Conservation (phyloP, 2,888 invertebrate genomes). For the Auanema sp. region DNA sequence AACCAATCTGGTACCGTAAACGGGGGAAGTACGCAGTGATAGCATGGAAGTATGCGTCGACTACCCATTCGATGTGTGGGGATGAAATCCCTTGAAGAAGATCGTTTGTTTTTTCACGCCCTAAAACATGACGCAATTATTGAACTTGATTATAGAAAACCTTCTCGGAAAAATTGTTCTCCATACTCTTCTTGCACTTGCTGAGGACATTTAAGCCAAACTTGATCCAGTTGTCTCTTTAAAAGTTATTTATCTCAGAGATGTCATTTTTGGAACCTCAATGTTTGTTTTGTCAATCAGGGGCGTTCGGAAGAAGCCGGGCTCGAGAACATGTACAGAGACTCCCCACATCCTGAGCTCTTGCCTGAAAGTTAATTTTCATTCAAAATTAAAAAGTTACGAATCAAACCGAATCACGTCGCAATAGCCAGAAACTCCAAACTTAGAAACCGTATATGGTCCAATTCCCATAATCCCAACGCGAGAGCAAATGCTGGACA, state of each 20-base stretch:
- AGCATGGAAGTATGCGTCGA: conserved; percentile 58
- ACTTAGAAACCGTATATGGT: conserved; percentile 58
- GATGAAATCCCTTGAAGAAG: conserved; percentile 33
- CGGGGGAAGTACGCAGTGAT: conserved; percentile 48
- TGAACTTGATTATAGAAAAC: neutral
- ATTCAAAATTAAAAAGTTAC: neutral
- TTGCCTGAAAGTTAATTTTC: conserved; percentile 28
- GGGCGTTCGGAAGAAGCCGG: conserved; percentile 60
- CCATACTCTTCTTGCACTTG: conserved; percentile 37
- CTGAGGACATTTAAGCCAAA: conserved; percentile 28
- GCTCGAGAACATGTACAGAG: conserved; percentile 55
- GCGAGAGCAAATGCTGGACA: conserved; percentile 65
- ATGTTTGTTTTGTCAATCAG: conserved; percentile 32
- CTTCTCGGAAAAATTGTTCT: conserved; percentile 24
- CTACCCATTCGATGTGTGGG: conserved; percentile 31
- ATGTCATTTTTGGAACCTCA: conserved; percentile 14
- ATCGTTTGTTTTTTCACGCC: conserved; percentile 19
- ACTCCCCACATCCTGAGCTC: conserved; percentile 56
- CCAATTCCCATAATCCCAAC: conserved; percentile 58
- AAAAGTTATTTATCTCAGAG: neutral
- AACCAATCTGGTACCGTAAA: conserved; percentile 49
- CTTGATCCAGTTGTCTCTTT: conserved; percentile 25
- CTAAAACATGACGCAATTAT: conserved; percentile 16
- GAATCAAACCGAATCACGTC: conserved; percentile 51
- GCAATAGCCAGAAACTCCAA: conserved; percentile 55